phyloP scores from a whole-genome alignment of 1,140 invertebrate genomes.

The Diachasmimorpha longicaudata region DNA sequence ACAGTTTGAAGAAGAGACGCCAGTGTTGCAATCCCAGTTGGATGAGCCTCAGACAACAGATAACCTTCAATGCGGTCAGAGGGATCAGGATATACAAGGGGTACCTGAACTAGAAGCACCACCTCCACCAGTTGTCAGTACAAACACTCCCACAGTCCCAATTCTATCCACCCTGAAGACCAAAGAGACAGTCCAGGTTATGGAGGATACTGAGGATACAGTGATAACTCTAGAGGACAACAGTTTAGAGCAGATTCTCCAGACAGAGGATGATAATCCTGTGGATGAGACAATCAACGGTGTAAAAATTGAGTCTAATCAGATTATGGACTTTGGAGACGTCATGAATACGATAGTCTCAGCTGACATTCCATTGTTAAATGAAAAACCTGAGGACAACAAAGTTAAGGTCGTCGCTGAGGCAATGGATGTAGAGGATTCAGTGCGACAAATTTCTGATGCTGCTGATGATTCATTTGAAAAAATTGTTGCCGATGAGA shows the following conservation, averaged over 20 bases:
- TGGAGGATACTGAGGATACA: constrained; percentile 29
- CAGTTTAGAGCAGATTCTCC: constrained; percentile 23
- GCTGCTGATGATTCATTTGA: constrained; percentile 3
- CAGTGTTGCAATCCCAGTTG: constrained; percentile 37
- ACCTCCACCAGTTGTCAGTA: constrained; percentile 42
- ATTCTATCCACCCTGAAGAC: constrained; percentile 37
- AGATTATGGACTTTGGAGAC: constrained; percentile 19
- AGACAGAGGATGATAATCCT: constrained; percentile 4
- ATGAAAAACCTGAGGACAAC: background rate
- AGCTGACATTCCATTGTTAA: background rate
- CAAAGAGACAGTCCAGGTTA: constrained; percentile 33
- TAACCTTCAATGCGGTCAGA: constrained; percentile 18
- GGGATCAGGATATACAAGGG: constrained; percentile 32
- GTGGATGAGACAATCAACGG: constrained; percentile 25
- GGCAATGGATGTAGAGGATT: background rate
- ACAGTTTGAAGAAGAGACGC: constrained; percentile 35
- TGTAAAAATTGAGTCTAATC: constrained; percentile 10
- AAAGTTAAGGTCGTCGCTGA: background rate
- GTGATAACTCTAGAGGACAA: constrained; percentile 28
- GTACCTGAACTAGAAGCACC: constrained; percentile 51
- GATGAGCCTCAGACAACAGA: constrained; percentile 40
- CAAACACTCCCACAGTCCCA: constrained; percentile 26
- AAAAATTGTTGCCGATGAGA: constrained; percentile 17
- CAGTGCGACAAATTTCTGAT: background rate
- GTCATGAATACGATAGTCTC: constrained; percentile 21